Evolutionary conservation across 2,113 vertebrate species (phyloP), one percentile per base, ranked within the genome.

Genomic region (Dascyllus trimaculatus): DNA sequence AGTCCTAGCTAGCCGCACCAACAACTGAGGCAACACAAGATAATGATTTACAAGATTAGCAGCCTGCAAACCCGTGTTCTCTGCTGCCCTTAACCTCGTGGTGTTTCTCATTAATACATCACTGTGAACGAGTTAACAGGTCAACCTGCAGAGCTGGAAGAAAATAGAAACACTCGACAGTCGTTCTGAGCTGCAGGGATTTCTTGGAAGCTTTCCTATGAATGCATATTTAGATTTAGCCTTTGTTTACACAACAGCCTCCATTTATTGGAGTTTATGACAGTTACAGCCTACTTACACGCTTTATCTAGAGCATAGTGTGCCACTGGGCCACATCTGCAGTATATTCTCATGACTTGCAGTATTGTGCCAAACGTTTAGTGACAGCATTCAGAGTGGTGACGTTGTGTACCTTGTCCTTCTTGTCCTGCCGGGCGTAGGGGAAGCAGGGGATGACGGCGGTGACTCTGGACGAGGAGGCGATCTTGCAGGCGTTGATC

Each of bases 401-500:
- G n/a, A n/a, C 40, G 40, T 7, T 15, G 48, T n/a, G 14, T 13
- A 95, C 94, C 92, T 95, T 95, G 78, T 95, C 94, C 22, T 95
- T 95, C 59, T 95, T 95, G 80, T 95, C 94, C 88, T 95, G 94
- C 14, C 94, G 89, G 19, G 94, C 94, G 38, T 95, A 95, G 0
- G 94, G 94, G 79, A 95, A 95, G 85, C 94, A 95, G 62, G 94
- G 94, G 78, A 95, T 95, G 86, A 95, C 94, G 1, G 94, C 94
- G 0, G 94, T 95, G 81, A 95, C 94, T 0, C 94, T 89, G 67
- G 93, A 95, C 11, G 94, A 93, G 1, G 94, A 95, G 45, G 94
- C 94, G 11, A 95, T 95, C 91, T 95, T 95, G 80, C 94, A 95
- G 38, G 94, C 94, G 32, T 94, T 95, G n/a, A 95, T 95, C 94